Base-by-base conservation (phyloP, 53 echinoderm and acorn worm species). In the Actinopyga echinites region DNA sequence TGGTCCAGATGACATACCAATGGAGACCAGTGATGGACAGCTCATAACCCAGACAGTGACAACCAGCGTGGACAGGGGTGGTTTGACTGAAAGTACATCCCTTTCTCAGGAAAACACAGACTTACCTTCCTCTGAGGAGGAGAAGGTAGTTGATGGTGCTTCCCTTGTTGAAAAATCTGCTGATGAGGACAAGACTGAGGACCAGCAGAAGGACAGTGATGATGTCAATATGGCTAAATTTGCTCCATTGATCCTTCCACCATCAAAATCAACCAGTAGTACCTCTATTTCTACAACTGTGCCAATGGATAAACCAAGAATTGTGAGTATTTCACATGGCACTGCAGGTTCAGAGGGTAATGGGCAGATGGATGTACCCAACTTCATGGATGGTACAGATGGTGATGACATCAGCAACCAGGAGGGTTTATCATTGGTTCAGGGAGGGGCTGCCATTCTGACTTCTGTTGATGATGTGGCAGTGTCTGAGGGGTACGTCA, bases 331-430 rank as follows among this genome's bases (percentile, higher is more conserved):
- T 42, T 80, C 81, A 24, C 60, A 62, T 31, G 77, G 77, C 15
- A 77, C 54, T 55, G 77, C 57, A 55, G 77, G 77, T 21, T 77
- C 77, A 25, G 77, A 56, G 53, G 53, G 77, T 11, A 77, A 77
- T 34, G 63, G 81, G 1, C 81, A 62, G 81, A 80, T 80, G 81
- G 81, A 80, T 9, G 81, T 80, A 17, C 81, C 81, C 3, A 80
- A 80, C 29, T 80, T 80, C 1, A 80, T 80, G 81, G 81, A 80
- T 25, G 81, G 81, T 36, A 61, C 81, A 8, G 81, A 80, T 38
- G 77, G 77, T 20, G 81, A 80, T 61, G 81, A 80, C 40, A 62
- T 59, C n/a, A 61, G 25, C 38, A 61, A 36, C 62, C 60, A 62
- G 63, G 81, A 80, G 13, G 81, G 60, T 19, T 11, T 80, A 33